Conservation (phyloP, 1,140 invertebrate genomes). For the Lineus longissimus region DNA sequence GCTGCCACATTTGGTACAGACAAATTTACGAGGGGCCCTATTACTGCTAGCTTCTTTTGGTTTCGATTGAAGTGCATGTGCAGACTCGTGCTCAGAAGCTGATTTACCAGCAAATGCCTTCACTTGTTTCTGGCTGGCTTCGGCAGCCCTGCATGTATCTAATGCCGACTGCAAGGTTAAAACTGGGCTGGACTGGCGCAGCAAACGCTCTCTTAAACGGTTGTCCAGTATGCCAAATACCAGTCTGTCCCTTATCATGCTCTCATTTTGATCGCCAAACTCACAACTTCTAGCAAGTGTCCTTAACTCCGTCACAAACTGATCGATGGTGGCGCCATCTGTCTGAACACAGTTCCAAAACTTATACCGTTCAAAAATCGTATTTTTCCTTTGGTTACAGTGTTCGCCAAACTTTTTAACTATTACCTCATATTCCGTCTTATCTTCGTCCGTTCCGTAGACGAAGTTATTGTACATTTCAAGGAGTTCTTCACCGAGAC, state of each 20-base stretch:
- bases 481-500: background rate
- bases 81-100: background rate
- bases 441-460: background rate
- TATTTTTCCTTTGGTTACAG: background rate
- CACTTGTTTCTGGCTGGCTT: background rate
- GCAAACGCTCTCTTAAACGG: conserved; percentile 3
- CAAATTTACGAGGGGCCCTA: background rate
- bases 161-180: conserved; percentile 10
- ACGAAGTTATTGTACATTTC: background rate
- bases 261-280: conserved; percentile 13
- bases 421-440: background rate
- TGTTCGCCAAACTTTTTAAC: conserved; percentile 5
- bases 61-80: background rate
- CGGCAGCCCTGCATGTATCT: background rate
- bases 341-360: conserved; percentile 13
- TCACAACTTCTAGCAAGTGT: conserved; percentile 7
- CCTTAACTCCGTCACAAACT: conserved; percentile 11
- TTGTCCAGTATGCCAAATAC: conserved; percentile 6
- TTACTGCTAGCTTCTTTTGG: background rate
- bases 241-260: conserved; percentile 10
- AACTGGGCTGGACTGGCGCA: conserved; percentile 5
- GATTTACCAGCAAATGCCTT: background rate
- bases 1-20: background rate
- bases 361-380: conserved; percentile 3
- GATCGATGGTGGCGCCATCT: conserved; percentile 8